These are phyloP conservation scores for Apogon talboti DNA, from an alignment of 2,797 vertebrate genomes.

Conservation along the genomic window DNA sequence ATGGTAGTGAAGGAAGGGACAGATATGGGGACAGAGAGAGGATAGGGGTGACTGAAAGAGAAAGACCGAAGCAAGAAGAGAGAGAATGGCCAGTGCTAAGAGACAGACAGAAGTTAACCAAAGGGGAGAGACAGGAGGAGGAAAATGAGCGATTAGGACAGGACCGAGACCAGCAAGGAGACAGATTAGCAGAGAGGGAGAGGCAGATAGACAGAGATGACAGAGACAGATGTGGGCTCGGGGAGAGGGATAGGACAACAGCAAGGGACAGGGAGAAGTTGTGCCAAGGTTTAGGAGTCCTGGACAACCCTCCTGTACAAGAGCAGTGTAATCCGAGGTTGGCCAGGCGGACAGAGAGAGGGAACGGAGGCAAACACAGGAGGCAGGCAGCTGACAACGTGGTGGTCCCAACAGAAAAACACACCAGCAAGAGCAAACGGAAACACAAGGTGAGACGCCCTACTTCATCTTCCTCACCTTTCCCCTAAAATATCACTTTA, in stretches of 20 bases:
- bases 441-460: slow-evolving; percentile 91
- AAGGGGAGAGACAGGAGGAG: slow-evolving; percentile 67
- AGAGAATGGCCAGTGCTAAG: slow-evolving; percentile 56
- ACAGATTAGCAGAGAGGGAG: slow-evolving; percentile 59
- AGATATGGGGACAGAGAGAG: slow-evolving; percentile 37
- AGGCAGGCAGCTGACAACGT: slow-evolving; percentile 80
- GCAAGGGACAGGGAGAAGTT: slow-evolving; percentile 67
- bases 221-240: slow-evolving; percentile 47
- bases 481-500: background rate
- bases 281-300: slow-evolving; percentile 54
- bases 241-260: slow-evolving; percentile 48
- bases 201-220: slow-evolving; percentile 68
- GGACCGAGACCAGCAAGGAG: slow-evolving; percentile 65
- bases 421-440: slow-evolving; percentile 90
- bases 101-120: slow-evolving; percentile 53
- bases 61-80: slow-evolving; percentile 57
- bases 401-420: slow-evolving; percentile 83
- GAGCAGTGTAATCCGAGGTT: slow-evolving; percentile 66
- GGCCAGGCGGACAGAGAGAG: slow-evolving; percentile 73
- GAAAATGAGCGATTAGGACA: slow-evolving; percentile 61
- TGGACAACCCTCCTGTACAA: slow-evolving; percentile 54
- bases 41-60: slow-evolving; percentile 40
- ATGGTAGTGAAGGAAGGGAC: slow-evolving; percentile 49
- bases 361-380: slow-evolving; percentile 86
- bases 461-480: background rate